Evolutionary conservation across 2,888 invertebrate genomes (phyloP).

Genomic region (Drosophila formosana): DNA sequence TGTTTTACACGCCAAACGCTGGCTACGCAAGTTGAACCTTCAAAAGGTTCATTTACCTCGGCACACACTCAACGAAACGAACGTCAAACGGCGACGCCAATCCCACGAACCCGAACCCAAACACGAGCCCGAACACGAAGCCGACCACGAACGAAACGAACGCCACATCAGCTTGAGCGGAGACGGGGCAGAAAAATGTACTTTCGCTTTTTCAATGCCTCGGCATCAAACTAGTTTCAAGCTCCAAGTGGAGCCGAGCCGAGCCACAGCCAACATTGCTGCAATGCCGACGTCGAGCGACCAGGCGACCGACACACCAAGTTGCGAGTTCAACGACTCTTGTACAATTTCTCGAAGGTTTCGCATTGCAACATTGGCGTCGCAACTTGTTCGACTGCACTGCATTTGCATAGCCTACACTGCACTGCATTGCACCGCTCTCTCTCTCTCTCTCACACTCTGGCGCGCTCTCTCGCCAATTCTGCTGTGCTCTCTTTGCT

Average conservation of each 20-base stretch:
- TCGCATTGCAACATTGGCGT: constrained; percentile 78
- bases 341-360: constrained; percentile 84
- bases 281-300: constrained; percentile 58
- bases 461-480: neutral
- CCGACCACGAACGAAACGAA: constrained; percentile 27
- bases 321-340: constrained; percentile 83
- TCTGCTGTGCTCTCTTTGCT: neutral
- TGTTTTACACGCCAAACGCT: constrained; percentile 66
- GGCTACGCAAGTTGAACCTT: constrained; percentile 84
- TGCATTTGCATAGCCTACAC: constrained; percentile 68
- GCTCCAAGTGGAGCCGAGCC: constrained; percentile 50
- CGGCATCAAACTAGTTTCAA: constrained; percentile 78
- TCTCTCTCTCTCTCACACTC: neutral
- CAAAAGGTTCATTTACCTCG: constrained; percentile 85
- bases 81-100: constrained; percentile 32
- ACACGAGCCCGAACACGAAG: constrained; percentile 11
- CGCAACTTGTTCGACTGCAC: constrained; percentile 70
- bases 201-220: constrained; percentile 86
- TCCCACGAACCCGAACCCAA: constrained; percentile 21
- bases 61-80: constrained; percentile 21
- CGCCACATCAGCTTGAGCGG: constrained; percentile 21
- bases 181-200: constrained; percentile 72
- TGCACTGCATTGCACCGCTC: constrained; percentile 4
- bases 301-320: constrained; percentile 51
- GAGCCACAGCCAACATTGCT: constrained; percentile 70